Evolutionary conservation across 1,140 invertebrate species (phyloP), one percentile per base, ranked within the genome.

Genomic region (Caenorhabditis remanei): DNA sequence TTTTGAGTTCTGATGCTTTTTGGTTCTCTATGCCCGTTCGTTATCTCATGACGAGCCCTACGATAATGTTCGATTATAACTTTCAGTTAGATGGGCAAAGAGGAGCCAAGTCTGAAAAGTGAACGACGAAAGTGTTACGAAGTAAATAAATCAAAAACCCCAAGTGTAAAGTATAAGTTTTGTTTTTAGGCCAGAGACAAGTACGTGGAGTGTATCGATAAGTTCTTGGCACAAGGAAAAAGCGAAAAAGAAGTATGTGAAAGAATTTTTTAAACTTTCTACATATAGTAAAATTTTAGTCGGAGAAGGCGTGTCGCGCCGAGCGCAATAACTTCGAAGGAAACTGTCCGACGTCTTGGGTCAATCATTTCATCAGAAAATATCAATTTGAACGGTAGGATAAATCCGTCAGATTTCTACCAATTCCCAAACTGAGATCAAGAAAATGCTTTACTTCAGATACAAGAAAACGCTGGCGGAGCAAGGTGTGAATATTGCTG

Each of bases 341-440:
- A 48, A 41, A 48, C 41, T 85, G 85, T 75, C 85, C 85, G 13
- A 75, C 85, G 2, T 85, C 85, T 46, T 85, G 85, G 85, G 85
- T 85, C 32, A 67, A 53, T 21, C 85, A 85, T 32, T 85, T 85
- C 24, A 85, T 85, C n/a, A 53, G 85, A 53, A 85, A 85, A 48
- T 75, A 75, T 46, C 63, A 85, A n/a, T 85, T 85, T 85, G 85
- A 85, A 24, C 67, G 85, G 85, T 85, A 16, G 8, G 71, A 14
- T 0, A 46, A 46, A 67, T 46, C 21, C 46, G 5, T 58, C 11
- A 48, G 4, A 5, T 8, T 46, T 75, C 41, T 46, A 32, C 7
- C 11, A 65, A 65, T 40, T 13, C n/a, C 56, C 16, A 21, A 58
- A 53, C 50, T 3, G n/a, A 13, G 9, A 11, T 40, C 63, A 13